Evolutionary conservation across 1,140 invertebrate species (phyloP).

Genomic region (Macrobrachium nipponense): DNA sequence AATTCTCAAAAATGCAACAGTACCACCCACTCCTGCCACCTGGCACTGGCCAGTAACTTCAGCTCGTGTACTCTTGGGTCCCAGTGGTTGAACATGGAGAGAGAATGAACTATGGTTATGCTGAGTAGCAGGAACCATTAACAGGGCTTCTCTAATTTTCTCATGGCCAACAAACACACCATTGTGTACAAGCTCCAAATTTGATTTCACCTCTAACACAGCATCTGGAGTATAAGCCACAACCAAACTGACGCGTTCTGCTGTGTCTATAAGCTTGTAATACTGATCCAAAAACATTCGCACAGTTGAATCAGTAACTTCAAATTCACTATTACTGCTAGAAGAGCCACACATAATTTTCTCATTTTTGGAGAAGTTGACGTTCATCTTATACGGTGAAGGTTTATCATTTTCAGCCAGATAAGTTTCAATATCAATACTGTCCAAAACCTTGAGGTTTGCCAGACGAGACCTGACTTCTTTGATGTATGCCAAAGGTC

Average conservation of each 20-base stretch:
- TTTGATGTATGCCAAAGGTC: conserved; percentile 44
- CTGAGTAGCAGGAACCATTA: conserved; percentile 30
- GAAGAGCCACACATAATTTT: not conserved
- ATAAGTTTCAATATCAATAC: conserved; percentile 40
- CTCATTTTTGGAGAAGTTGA: not conserved
- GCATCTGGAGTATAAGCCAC: conserved; percentile 55
- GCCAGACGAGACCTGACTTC: conserved; percentile 21
- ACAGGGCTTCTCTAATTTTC: conserved; percentile 25
- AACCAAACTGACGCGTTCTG: conserved; percentile 34
- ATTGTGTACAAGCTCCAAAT: conserved; percentile 5
- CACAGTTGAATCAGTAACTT: conserved; percentile 30
- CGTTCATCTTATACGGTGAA: not conserved
- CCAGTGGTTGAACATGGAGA: conserved; percentile 36
- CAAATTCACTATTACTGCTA: conserved; percentile 6
- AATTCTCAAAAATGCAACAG: conserved; percentile 28
- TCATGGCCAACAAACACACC: conserved; percentile 48
- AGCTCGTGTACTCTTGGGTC: conserved; percentile 16
- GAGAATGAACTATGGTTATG: conserved; percentile 54
- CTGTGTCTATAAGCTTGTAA: conserved; percentile 47
- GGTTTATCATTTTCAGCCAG: conserved; percentile 24
- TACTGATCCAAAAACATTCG: conserved; percentile 44
- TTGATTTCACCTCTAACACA: conserved; percentile 47
- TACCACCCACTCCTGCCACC: conserved; percentile 21
- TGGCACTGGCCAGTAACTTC: conserved; percentile 34
- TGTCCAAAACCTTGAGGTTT: conserved; percentile 36